phyloP scores from a whole-genome alignment of 2,797 vertebrate species.

The Choloepus didactylus region DNA sequence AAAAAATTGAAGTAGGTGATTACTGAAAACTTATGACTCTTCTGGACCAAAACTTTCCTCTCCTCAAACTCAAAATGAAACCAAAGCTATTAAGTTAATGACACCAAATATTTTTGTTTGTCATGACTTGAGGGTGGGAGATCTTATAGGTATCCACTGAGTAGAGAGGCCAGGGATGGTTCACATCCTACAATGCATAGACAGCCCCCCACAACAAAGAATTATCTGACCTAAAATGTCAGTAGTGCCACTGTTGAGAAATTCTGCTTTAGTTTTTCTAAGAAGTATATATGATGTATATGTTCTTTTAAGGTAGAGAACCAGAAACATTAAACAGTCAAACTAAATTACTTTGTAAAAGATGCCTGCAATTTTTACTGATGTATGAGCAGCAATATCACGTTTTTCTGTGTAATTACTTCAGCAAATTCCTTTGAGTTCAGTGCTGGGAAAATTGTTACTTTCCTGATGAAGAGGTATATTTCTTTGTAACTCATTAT shows the following conservation, averaged over 20 bases:
- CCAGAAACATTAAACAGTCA: not conserved
- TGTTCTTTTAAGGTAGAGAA: not conserved
- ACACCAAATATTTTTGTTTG: conserved; percentile 1
- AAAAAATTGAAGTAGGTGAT: not conserved
- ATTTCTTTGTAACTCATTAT: not conserved
- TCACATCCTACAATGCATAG: not conserved
- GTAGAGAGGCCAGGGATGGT: not conserved
- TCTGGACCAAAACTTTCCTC: not conserved
- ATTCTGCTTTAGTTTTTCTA: not conserved
- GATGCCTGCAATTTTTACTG: not conserved
- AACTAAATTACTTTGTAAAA: conserved; percentile 37
- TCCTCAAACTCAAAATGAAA: not conserved
- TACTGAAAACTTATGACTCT: conserved; percentile 45
- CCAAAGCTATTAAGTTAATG: not conserved
- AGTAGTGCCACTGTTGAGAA: not conserved
- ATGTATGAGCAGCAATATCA: not conserved
- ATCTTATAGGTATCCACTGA: not conserved
- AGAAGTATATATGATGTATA: not conserved
- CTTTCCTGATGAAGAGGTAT: not conserved
- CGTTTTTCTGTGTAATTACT: not conserved
- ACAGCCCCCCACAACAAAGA: not conserved
- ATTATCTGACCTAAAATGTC: not conserved
- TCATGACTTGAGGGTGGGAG: not conserved
- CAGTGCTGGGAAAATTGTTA: not conserved
- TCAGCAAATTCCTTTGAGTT: not conserved